phyloP scores from a whole-genome alignment of 1,140 invertebrate genomes.

The Drosophila murphyi region DNA sequence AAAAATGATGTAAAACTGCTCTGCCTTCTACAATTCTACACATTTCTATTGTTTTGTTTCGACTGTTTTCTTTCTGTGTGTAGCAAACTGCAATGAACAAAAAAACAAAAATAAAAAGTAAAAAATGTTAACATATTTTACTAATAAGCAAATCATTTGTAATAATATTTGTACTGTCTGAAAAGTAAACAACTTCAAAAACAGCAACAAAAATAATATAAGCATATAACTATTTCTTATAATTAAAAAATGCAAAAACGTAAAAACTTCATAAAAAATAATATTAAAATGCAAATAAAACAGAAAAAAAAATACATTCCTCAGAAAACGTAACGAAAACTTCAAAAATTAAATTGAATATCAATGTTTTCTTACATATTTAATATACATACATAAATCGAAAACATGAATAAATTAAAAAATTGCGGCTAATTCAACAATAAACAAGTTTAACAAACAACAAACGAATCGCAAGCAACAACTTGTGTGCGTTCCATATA shows the following conservation, averaged over 20 bases:
- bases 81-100: slow-evolving; percentile 30
- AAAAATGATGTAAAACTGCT: slow-evolving; percentile 6
- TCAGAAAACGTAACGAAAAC: slow-evolving; percentile 13
- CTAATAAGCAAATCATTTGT: slow-evolving; percentile 39
- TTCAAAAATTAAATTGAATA: slow-evolving; percentile 43
- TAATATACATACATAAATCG: slow-evolving; percentile 43
- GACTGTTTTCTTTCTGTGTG: slow-evolving; percentile 14
- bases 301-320: slow-evolving; percentile 36
- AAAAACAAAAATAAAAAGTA: slow-evolving; percentile 17
- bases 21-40: slow-evolving; percentile 13
- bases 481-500: slow-evolving; percentile 6
- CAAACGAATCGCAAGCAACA: slow-evolving; percentile 1
- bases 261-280: slow-evolving; percentile 18
- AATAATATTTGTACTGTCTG: slow-evolving; percentile 19
- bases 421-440: slow-evolving; percentile 33
- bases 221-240: slow-evolving; percentile 30
- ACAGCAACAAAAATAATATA: slow-evolving; percentile 11
- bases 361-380: slow-evolving; percentile 69
- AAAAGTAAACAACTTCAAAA: slow-evolving; percentile 12
- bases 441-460: slow-evolving; percentile 16
- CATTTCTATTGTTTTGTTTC: slow-evolving; percentile 16
- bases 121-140: slow-evolving; percentile 40
- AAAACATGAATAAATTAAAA: slow-evolving; percentile 28
- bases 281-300: slow-evolving; percentile 8
- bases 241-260: slow-evolving; percentile 19